These are phyloP conservation scores for Acanthis flammea DNA, from an alignment of 2,797 vertebrate genomes.

Conservation along the genomic window DNA sequence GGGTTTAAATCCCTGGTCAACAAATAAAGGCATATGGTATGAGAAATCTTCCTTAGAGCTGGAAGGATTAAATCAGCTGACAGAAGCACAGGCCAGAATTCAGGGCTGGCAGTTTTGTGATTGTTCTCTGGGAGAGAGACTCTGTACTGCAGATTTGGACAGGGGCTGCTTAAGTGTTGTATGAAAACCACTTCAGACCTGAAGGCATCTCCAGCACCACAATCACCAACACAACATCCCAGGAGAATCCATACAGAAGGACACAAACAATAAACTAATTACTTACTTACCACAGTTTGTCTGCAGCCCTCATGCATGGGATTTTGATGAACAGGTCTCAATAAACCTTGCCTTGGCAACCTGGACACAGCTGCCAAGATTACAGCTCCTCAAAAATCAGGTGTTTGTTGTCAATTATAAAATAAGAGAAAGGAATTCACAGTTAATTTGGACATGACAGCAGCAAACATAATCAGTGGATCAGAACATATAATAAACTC, in stretches of 20 bases:
- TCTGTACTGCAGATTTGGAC: neutral
- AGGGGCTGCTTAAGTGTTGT: neutral
- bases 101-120: neutral
- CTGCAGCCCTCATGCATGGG: neutral
- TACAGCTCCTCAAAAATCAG: neutral
- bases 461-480: neutral
- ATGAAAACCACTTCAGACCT: neutral
- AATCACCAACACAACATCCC: accelerated
- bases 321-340: neutral
- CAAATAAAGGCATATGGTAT: conserved; percentile 42
- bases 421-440: neutral
- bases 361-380: neutral
- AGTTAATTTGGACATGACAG: neutral
- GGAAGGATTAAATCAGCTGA: neutral
- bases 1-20: neutral
- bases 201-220: neutral
- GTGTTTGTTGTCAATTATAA: accelerated
- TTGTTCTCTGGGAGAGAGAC: neutral
- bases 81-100: neutral
- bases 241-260: neutral
- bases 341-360: neutral
- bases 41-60: conserved; percentile 6
- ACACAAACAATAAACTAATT: neutral
- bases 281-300: too few species aligned
- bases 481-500: neutral